Evolutionary conservation across 2,888 invertebrate genomes (phyloP).

Genomic region (Acutogordius australiensis): DNA sequence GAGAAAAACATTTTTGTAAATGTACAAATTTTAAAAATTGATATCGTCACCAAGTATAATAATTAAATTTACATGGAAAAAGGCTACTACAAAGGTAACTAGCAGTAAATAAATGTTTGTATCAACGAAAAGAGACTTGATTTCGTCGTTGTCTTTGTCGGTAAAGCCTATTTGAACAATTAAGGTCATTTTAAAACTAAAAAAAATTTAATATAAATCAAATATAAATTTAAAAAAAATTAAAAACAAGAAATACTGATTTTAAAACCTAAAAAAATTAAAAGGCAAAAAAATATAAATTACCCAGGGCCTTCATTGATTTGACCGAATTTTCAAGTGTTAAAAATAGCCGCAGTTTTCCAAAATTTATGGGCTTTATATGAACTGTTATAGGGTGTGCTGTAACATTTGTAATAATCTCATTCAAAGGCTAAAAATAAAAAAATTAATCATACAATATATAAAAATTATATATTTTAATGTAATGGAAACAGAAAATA

Average conservation of each 20-base stretch:
- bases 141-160: conserved; percentile 5
- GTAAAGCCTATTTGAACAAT: background rate
- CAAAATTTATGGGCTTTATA: background rate
- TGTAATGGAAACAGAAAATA: no score
- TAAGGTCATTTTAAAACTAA: background rate
- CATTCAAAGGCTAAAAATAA: no score
- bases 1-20: no score
- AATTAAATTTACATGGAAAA: conserved; percentile 2
- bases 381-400: no score
- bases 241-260: background rate
- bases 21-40: no score
- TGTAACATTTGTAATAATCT: background rate
- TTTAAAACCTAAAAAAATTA: no score
- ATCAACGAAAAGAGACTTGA: background rate
- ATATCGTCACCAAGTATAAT: no score
- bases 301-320: background rate
- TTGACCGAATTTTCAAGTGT: background rate
- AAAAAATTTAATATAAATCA: background rate
- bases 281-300: no score
- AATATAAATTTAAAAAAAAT: background rate
- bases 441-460: no score
- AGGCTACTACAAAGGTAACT: background rate
- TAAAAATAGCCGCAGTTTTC: background rate
- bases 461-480: no score
- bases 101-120: background rate